Base-by-base conservation (phyloP, 2,797 vertebrate species). In the Microhierax caerulescens region DNA sequence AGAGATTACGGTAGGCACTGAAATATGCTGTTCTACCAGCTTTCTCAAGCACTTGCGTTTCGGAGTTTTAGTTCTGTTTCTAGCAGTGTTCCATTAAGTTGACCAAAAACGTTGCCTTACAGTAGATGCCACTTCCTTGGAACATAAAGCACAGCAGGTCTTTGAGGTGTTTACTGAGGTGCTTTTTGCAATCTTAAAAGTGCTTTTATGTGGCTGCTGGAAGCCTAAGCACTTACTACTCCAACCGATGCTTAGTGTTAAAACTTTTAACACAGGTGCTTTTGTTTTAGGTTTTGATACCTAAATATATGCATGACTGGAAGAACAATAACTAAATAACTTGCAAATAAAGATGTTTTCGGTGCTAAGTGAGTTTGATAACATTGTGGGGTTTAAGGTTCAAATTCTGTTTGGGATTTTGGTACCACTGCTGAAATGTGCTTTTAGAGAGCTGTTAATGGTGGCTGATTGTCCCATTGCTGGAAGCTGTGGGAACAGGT, bases 401-500 rank as follows among this genome's bases (percentile, higher is more conserved):
- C 13, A 34, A 15, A 21, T 48, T 18, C 59, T 45, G 6, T 48
- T 34, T 65, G 73, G 32, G 8, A 4, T 43, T 72, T 88, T 88
- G 59, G 23, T 81, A 10, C 15, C 5, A 2, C 28, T 80, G 53
- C 21, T 79, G 63, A 28, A 76, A 78, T 7, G 3, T 28, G 45
- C 5, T 11, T 69, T 45, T 69, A 48, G 67, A 12, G 23, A 39
- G 22, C 24, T 9, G 57, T 16, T 51, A 43, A 15, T 82, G 39
- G 70, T 69, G 47, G 68, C 27, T 83, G 57, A 21, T 70, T 73
- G 91, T 74, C 91, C 41, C 2, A 0, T 30, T 82, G 77, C 67
- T 85, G 56, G 9, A 82, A 50, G 90, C 85, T 91, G 83, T 95
- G 93, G 90, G 88, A 96, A 85, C 94, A 93, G 90, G 88, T 96